A percentile compares a stretch with the other conserved stretches of the same genome.
These are phyloP conservation scores for Phaedon cochleariae DNA, from an alignment of 2,888 invertebrate genomes.

Conservation along the genomic window DNA sequence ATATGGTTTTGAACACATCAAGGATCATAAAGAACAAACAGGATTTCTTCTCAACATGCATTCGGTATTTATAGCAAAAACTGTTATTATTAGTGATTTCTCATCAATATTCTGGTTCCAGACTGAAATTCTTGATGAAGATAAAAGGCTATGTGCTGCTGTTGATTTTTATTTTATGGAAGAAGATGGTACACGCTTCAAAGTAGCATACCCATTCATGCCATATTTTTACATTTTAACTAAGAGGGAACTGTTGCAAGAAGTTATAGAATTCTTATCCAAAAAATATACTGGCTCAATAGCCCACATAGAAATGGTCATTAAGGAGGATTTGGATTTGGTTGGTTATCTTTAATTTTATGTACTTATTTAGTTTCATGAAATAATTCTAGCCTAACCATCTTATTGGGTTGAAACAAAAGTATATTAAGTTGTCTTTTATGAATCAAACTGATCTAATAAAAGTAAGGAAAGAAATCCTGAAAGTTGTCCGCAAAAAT, in stretches of 20 bases:
- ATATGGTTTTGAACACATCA: conserved; percentile 92
- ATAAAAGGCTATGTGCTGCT: conserved; percentile 88
- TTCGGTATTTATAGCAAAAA: conserved; percentile 67
- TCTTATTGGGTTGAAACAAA: conserved; percentile 88
- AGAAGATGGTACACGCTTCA: conserved; percentile 94
- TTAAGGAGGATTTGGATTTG: conserved; percentile 96
- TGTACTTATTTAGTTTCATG: not conserved
- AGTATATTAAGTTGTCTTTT: conserved; percentile 91
- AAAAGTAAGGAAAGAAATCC: conserved; percentile 85
- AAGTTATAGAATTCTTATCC: conserved; percentile 88
- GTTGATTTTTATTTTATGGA: conserved; percentile 97
- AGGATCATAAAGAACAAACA: conserved; percentile 81
- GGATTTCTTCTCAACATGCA: conserved; percentile 99
- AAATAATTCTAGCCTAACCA: conserved; percentile 85
- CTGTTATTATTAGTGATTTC: not conserved
- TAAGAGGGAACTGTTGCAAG: conserved; percentile 79
- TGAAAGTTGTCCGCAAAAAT: conserved; percentile 86
- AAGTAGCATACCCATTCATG: conserved; percentile 88
- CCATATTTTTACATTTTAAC: conserved; percentile 94
- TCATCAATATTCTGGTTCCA: conserved; percentile 61
- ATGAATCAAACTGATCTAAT: conserved; percentile 86
- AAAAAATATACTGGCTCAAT: conserved; percentile 88
- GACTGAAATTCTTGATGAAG: conserved; percentile 95
- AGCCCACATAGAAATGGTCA: conserved; percentile 78
- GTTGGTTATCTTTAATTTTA: conserved; percentile 62